Conservation (phyloP, 2,113 vertebrate genomes). For the Lipophrys pholis region DNA sequence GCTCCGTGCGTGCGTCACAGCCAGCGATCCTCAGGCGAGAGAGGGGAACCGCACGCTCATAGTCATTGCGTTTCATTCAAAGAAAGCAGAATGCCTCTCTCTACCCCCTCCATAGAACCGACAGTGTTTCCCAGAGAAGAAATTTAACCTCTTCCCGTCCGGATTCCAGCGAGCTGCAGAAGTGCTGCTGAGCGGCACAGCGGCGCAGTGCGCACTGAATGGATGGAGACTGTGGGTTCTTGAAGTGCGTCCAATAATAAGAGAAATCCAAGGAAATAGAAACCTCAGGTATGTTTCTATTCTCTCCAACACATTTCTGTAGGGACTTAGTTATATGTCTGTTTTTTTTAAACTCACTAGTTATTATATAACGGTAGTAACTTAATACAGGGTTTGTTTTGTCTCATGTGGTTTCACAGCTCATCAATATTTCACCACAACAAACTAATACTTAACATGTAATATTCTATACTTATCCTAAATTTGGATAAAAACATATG, state of each 20-base stretch:
- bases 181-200: background rate
- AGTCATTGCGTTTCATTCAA: slow-evolving; percentile 81
- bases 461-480: background rate
- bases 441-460: background rate
- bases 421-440: slow-evolving; percentile 13
- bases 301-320: slow-evolving; percentile 6
- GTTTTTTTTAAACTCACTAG: slow-evolving; percentile 19
- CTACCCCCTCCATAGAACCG: slow-evolving; percentile 60
- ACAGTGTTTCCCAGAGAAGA: slow-evolving; percentile 72
- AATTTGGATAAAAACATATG: background rate
- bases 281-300: slow-evolving; percentile 24
- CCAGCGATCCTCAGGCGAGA: slow-evolving; percentile 69
- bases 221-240: slow-evolving; percentile 6
- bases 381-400: slow-evolving; percentile 36
- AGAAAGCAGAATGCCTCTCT: slow-evolving; percentile 70
- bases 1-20: slow-evolving; percentile 47
- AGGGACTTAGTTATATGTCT: slow-evolving; percentile 7
- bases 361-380: slow-evolving; percentile 33
- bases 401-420: slow-evolving; percentile 37
- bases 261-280: slow-evolving; percentile 6
- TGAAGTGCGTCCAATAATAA: slow-evolving; percentile 18
- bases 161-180: slow-evolving; percentile 44
- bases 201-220: slow-evolving; percentile 13
- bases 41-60: slow-evolving; percentile 64
- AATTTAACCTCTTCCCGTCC: slow-evolving; percentile 81